Conservation (phyloP, 2,113 vertebrate genomes). For the Pardalotus punctatus region DNA sequence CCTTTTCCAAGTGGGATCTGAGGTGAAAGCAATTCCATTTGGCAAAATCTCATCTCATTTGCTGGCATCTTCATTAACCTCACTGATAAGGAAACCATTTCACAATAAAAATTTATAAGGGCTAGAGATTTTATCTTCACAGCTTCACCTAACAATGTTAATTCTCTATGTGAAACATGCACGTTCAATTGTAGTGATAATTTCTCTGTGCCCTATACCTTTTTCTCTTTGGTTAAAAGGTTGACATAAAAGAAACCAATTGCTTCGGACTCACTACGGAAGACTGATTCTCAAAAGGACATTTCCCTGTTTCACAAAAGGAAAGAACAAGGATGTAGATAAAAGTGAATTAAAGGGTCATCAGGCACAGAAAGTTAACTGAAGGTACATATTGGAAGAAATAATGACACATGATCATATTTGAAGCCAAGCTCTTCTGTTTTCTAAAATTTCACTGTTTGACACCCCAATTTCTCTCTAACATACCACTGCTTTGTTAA, state of each 20-base stretch:
- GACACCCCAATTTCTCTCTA: neutral
- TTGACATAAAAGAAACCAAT: constrained; percentile 61
- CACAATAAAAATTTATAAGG: constrained; percentile 69
- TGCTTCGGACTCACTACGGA: constrained; percentile 17
- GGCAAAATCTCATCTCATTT: constrained; percentile 68
- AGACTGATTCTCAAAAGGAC: constrained; percentile 44
- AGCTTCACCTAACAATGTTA: constrained; percentile 67
- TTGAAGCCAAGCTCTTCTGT: neutral
- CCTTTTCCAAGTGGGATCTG: constrained; percentile 61
- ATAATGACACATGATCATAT: neutral
- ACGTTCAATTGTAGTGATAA: constrained; percentile 65
- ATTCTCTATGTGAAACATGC: constrained; percentile 53
- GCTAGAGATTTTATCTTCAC: constrained; percentile 72
- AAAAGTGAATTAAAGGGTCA: constrained; percentile 27
- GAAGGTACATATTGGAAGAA: neutral
- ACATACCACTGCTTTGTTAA: neutral
- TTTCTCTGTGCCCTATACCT: neutral
- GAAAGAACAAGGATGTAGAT: neutral
- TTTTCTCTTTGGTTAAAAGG: constrained; percentile 35
- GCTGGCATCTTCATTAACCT: constrained; percentile 80
- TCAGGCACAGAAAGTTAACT: neutral
- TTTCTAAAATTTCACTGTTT: neutral
- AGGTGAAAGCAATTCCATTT: constrained; percentile 72
- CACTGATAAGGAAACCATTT: constrained; percentile 75
- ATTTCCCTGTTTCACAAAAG: constrained; percentile 52